Base-by-base conservation (phyloP, 2,888 invertebrate species). In the Rosalia funebris region DNA sequence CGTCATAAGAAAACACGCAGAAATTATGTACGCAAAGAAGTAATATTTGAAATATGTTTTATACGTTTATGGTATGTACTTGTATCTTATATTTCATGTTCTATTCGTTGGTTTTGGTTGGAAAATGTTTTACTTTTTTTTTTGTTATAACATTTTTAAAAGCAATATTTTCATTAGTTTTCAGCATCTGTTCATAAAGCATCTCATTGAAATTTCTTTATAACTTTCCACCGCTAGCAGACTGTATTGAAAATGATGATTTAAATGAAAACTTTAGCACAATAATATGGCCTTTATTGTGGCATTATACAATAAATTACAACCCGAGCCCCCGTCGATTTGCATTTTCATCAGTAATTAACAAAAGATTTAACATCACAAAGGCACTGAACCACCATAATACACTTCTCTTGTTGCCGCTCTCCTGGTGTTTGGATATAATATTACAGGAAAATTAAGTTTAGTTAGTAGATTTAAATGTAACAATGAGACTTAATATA, bases 281-380 rank as follows among this genome's bases (percentile, higher is more conserved):
- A 11, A 52, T 60, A 60, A 50, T 62, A 53, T 17, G 15, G 52
- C 60, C 61, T 60, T 65, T 57, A 60, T 60, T 62, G 60, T 57
- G 60, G 60, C 36, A 44, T 52, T 44, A 34, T 48, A 53, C 48
- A 57, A 60, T 63, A 58, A 63, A 63, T 60, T 63, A 57, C 60
- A 46, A 53, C 46, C 46, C 15, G 55, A 46, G 57, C 55, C 36
- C 42, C 37, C 34, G 36, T 46, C 58, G 60, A 65, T 62, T 65
- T 62, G 56, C 65, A 65, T 65, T 65, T 62, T 60, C 65, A 62
- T 65, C 65, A 57, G 62, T 65, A 65, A 65, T 65, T 65, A 62
- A 65, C 62, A 58, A 62, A 60, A 65, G 57, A 65, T 62, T 65
- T 60, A 62, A 57, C 65, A 62, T 62, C 53, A 62, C 65, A 65